A percentile compares a stretch with the other conserved stretches of the same genome.
Evolutionary conservation across 2,113 vertebrate genomes (phyloP).

Genomic region (Crotophaga sulcirostris): DNA sequence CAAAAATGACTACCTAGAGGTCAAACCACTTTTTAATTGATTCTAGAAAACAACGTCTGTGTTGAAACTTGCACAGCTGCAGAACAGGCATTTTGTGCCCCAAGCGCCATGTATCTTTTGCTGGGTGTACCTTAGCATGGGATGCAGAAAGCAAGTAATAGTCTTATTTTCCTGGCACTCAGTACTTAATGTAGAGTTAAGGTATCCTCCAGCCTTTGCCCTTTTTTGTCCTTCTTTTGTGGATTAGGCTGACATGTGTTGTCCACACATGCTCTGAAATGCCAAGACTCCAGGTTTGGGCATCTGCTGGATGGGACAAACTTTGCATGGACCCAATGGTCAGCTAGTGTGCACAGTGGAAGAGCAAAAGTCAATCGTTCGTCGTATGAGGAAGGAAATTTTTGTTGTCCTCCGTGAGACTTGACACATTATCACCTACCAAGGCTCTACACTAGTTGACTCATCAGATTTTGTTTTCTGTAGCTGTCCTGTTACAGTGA

Average conservation of each 20-base stretch:
- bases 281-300: background rate
- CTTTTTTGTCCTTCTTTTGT: background rate
- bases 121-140: background rate
- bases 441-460: background rate
- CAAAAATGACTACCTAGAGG: background rate
- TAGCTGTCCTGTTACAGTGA: background rate
- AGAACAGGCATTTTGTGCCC: background rate
- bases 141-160: background rate
- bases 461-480: background rate
- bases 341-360: background rate
- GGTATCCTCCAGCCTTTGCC: background rate
- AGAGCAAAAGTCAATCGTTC: background rate
- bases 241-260: background rate
- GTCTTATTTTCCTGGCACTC: background rate
- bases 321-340: no score
- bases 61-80: background rate
- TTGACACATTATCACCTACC: background rate
- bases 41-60: background rate
- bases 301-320: background rate
- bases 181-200: background rate
- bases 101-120: background rate
- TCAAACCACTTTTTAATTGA: background rate
- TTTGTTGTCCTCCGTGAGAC: background rate
- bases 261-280: background rate
- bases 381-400: background rate